Percentiles rank a stretch among this genome's conserved stretches.
Conservation (phyloP, 1,140 invertebrate species). For the Sinella curviseta region DNA sequence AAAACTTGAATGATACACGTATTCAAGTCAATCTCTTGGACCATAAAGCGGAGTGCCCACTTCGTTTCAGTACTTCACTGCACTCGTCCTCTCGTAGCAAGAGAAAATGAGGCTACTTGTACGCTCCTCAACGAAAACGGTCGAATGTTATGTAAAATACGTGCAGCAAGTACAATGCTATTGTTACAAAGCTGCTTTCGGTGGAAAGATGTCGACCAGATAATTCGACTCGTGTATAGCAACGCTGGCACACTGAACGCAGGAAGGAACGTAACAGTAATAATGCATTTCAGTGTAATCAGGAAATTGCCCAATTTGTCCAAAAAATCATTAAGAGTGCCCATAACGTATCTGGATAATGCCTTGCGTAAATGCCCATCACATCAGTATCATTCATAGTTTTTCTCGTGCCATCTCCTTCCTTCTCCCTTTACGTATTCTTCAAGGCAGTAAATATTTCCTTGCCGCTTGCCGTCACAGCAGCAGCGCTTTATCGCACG, state of each 20-base stretch:
- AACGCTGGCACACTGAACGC: background rate
- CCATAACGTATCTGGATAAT: slow-evolving; percentile 17
- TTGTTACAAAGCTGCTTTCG: too few relatives aligned
- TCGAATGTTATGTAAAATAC: too few relatives aligned
- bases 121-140: too few relatives aligned
- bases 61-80: too few relatives aligned
- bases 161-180: too few relatives aligned
- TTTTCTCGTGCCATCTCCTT: background rate
- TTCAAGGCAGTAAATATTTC: background rate
- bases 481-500: background rate
- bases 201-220: too few relatives aligned
- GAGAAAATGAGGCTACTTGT: too few relatives aligned
- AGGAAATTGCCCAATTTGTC: slow-evolving; percentile 24
- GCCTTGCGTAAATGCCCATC: slow-evolving; percentile 6
- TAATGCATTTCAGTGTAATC: slow-evolving; percentile 17
- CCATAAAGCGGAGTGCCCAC: too few relatives aligned
- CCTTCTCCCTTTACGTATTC: background rate
- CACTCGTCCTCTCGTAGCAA: too few relatives aligned
- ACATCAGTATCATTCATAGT: background rate
- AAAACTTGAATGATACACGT: too few relatives aligned
- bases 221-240: too few relatives aligned
- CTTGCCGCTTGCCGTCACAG: background rate
- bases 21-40: too few relatives aligned
- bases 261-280: background rate
- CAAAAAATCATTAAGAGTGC: background rate